A percentile compares a stretch with the other conserved stretches of the same genome.
These are phyloP conservation scores for Micromussa lordhowensis DNA, from an alignment of 92 coral and sea anemone species.

Conservation along the genomic window DNA sequence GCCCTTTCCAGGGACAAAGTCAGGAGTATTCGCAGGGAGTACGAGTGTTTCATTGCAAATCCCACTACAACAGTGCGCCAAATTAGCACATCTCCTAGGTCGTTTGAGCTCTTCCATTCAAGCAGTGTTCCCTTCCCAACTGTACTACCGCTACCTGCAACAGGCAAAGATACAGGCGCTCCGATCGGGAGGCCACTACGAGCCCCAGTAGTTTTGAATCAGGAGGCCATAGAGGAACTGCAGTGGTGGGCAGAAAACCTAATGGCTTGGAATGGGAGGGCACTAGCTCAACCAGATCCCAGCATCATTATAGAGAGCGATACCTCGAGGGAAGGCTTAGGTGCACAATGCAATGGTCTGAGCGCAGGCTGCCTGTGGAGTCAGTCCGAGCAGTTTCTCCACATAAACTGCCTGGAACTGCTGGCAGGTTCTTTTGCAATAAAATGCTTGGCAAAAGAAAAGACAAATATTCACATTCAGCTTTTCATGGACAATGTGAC, in stretches of 20 bases:
- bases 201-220: constrained; percentile 29
- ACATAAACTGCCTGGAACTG: constrained; percentile 53
- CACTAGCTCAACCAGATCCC: constrained; percentile 22
- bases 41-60: constrained; percentile 13
- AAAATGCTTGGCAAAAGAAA: constrained; percentile 47
- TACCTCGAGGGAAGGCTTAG: constrained; percentile 52
- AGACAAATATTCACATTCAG: constrained; percentile 39
- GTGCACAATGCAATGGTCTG: constrained; percentile 45
- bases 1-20: constrained; percentile 42
- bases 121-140: constrained; percentile 39
- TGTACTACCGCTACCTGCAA: constrained; percentile 35
- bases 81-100: constrained; percentile 39
- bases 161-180: neutral
- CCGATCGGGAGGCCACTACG: neutral
- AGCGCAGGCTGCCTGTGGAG: constrained; percentile 38
- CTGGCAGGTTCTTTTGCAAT: constrained; percentile 59
- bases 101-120: constrained; percentile 33
- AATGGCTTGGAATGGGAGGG: constrained; percentile 56
- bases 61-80: constrained; percentile 18
- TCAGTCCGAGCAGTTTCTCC: constrained; percentile 33
- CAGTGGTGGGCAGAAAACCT: constrained; percentile 45
- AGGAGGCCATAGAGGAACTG: constrained; percentile 38
- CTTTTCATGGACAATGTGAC: constrained; percentile 58
- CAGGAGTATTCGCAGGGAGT: constrained; percentile 22
- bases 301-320: constrained; percentile 41